Evolutionary conservation across 2,888 invertebrate genomes (phyloP).

Genomic region (Drosophila robusta): DNA sequence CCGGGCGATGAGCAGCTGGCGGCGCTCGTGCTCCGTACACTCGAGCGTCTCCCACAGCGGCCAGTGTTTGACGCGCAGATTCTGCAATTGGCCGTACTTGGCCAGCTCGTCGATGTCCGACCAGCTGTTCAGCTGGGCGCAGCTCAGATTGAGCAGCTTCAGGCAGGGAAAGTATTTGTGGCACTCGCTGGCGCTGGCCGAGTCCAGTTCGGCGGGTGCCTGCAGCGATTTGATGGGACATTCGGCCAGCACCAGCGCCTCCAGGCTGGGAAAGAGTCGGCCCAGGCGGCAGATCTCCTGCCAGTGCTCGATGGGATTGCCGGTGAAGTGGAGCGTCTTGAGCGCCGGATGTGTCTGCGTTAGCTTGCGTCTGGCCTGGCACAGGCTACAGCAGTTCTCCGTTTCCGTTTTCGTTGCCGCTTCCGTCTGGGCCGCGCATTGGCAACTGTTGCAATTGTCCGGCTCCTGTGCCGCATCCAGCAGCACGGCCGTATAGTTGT

Average conservation of each 20-base stretch:
- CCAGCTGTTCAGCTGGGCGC: constrained; percentile 93
- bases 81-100: constrained; percentile 92
- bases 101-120: constrained; percentile 94
- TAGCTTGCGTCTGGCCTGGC: constrained; percentile 42
- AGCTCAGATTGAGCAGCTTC: constrained; percentile 93
- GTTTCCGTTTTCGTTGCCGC: not conserved
- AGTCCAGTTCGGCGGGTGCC: constrained; percentile 85
- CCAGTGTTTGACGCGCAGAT: constrained; percentile 91
- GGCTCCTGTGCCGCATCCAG: constrained; percentile 85
- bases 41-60: constrained; percentile 91
- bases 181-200: constrained; percentile 80
- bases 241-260: constrained; percentile 93
- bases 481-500: constrained; percentile 92
- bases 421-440: constrained; percentile 39
- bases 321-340: constrained; percentile 93
- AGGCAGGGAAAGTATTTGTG: constrained; percentile 85
- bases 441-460: constrained; percentile 32
- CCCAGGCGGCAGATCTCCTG: constrained; percentile 93
- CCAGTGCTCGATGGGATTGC: constrained; percentile 95
- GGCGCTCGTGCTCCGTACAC: constrained; percentile 94
- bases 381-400: constrained; percentile 32
- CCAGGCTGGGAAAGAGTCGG: constrained; percentile 93
- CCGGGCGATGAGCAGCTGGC: constrained; percentile 94
- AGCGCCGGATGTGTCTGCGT: constrained; percentile 88
- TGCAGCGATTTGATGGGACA: constrained; percentile 89